Base-by-base conservation (phyloP, 2,888 invertebrate genomes). In the Cephalotes varians region DNA sequence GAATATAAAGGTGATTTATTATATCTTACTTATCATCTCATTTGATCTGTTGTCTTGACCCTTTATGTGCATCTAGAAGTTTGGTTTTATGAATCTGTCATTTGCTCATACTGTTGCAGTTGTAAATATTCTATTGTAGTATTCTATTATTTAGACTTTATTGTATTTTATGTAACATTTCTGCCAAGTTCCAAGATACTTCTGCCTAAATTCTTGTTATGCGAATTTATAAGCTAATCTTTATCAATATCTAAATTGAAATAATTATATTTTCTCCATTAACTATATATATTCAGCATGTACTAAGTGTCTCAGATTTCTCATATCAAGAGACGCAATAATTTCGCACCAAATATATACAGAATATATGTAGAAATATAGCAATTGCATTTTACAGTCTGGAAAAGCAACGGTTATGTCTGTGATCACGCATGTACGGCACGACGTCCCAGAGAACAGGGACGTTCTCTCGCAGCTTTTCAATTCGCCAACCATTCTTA, bases 351-450 rank as follows among this genome's bases (percentile, higher is more conserved):
- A 64, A 15, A 40, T 64, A 62, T n/a, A 9, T n/a, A 12, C 18
- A 64, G 7, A 40, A 64, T n/a, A n/a, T n/a, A n/a, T n/a, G n/a
- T n/a, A n/a, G n/a, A n/a, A n/a, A n/a, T n/a, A n/a, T n/a, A n/a
- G n/a, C 25, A 77, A 69, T 47, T 56, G 28, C 67, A 37, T 79
- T 85, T 88, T 88, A 64, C 87, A 94, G 93, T 74, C 91, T 69
- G 91, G 92, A 64, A 93, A 92, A 86, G 91, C 93, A 72, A 91
- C 93, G 69, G 91, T 94, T 81, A 90, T 93, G 62, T 90, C 94
- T 54, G 21, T 71, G 21, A 25, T 72, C n/a, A 51, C 65, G 2
- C 93, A 93, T 85, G 85, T 94, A 67, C 92, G 91, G 76, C 92
- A 92, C 82, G 94, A 94, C 76, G 86, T 91, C 28, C 77, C 92